Conservation (phyloP, 2,888 invertebrate genomes). For the Hemithea aestivaria region DNA sequence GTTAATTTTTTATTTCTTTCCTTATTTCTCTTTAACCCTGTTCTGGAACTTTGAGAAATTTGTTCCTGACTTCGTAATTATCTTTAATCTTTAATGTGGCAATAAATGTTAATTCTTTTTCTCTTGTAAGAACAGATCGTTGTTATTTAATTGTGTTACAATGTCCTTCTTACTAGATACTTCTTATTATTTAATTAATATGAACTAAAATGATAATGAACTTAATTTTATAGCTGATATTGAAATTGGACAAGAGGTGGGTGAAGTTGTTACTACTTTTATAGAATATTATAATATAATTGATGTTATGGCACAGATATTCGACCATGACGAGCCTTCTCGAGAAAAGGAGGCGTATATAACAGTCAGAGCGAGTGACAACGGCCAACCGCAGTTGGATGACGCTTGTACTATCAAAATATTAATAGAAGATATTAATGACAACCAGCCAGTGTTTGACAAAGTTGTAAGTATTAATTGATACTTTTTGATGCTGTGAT, state of each 20-base stretch:
- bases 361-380: constrained; percentile 95
- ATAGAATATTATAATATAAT: constrained; percentile 13
- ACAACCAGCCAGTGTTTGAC: constrained; percentile 90
- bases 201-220: not conserved
- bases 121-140: too few relatives aligned
- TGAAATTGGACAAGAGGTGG: constrained; percentile 33
- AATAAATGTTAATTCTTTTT: too few relatives aligned
- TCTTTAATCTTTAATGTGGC: constrained; percentile 4
- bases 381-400: constrained; percentile 92
- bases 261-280: constrained; percentile 19
- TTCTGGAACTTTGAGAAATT: too few relatives aligned
- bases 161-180: too few relatives aligned
- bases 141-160: too few relatives aligned
- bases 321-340: constrained; percentile 94
- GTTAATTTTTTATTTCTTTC: not conserved
- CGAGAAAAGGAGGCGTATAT: constrained; percentile 90
- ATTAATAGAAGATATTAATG: constrained; percentile 94
- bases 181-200: too few relatives aligned
- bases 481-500: not conserved
- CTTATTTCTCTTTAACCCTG: too few relatives aligned
- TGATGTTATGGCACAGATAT: constrained; percentile 70
- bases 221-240: constrained; percentile 19
- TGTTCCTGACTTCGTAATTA: too few relatives aligned
- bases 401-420: constrained; percentile 97
- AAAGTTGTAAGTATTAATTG: constrained; percentile 82